phyloP scores from a whole-genome alignment of 2,797 vertebrate genomes.

The Enteromius mattozi region DNA sequence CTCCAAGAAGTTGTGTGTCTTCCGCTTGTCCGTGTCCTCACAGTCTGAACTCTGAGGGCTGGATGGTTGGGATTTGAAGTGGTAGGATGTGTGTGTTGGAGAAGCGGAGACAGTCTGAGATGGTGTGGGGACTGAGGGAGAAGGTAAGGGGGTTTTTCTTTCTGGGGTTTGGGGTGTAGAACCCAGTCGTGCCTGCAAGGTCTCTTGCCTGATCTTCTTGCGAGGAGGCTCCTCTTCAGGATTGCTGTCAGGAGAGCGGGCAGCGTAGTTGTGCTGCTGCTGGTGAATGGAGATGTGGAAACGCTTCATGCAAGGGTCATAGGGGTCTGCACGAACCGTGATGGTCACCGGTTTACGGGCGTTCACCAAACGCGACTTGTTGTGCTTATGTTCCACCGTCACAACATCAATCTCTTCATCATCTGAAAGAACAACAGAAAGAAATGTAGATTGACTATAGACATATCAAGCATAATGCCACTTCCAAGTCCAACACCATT shows the following conservation, averaged over 20 bases:
- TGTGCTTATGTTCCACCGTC: constrained; percentile 87
- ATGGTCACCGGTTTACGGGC: constrained; percentile 89
- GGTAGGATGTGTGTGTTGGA: constrained; percentile 61
- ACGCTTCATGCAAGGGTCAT: constrained; percentile 87
- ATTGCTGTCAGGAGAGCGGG: constrained; percentile 86
- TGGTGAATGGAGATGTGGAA: constrained; percentile 96
- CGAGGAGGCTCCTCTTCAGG: constrained; percentile 71
- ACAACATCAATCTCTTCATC: constrained; percentile 96
- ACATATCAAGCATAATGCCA: background rate
- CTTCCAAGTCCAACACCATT: background rate
- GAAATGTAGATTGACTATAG: constrained; percentile 63
- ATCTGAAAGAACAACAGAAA: constrained; percentile 83
- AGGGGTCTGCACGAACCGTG: constrained; percentile 87
- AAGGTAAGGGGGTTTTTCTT: constrained; percentile 64
- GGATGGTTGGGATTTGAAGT: constrained; percentile 82
- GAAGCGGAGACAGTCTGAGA: constrained; percentile 49
- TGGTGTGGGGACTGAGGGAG: constrained; percentile 68
- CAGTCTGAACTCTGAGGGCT: constrained; percentile 78
- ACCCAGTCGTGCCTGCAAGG: constrained; percentile 64
- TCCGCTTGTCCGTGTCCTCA: constrained; percentile 91
- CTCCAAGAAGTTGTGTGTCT: constrained; percentile 95
- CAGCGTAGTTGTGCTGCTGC: constrained; percentile 97
- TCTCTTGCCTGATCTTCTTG: constrained; percentile 76
- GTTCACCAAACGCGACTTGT: constrained; percentile 64
- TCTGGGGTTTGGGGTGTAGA: constrained; percentile 72